These are phyloP conservation scores for Octodonta nipae DNA, from an alignment of 2,888 invertebrate genomes.

Conservation along the genomic window DNA sequence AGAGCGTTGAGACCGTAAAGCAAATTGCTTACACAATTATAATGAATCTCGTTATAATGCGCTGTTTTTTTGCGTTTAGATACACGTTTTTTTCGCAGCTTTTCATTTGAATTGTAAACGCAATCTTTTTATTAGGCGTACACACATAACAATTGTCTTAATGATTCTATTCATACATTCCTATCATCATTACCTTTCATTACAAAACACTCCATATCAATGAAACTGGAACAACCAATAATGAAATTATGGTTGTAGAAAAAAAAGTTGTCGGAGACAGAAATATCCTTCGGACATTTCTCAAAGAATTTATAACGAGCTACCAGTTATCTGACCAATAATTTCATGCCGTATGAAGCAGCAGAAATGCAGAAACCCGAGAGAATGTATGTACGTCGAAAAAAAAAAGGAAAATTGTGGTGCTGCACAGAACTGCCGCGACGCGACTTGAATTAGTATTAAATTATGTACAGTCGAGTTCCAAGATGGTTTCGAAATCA, in stretches of 20 bases:
- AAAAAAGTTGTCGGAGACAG: slow-evolving; percentile 1
- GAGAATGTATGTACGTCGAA: slow-evolving; percentile 4
- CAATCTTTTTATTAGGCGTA: too few relatives aligned
- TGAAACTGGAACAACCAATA: not conserved
- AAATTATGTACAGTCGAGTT: slow-evolving; percentile 1
- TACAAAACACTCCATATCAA: slow-evolving; percentile 1
- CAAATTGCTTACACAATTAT: too few relatives aligned
- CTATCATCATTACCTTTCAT: not conserved
- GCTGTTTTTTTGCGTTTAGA: too few relatives aligned
- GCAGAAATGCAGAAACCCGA: slow-evolving; percentile 3
- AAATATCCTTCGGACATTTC: slow-evolving; percentile 2
- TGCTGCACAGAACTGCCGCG: slow-evolving; percentile 8
- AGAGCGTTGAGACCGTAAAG: too few relatives aligned
- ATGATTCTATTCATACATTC: slow-evolving; percentile 1
- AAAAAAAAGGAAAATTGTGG: slow-evolving; percentile 13
- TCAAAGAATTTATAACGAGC: slow-evolving; percentile 10
- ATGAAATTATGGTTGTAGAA: not conserved
- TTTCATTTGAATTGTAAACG: too few relatives aligned
- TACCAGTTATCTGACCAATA: slow-evolving; percentile 6
- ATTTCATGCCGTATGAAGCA: slow-evolving; percentile 6
- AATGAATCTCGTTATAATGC: too few relatives aligned
- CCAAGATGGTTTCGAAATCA: too few relatives aligned
- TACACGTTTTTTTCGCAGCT: too few relatives aligned
- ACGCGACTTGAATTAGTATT: slow-evolving; percentile 15
- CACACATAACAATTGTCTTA: too few relatives aligned